Evolutionary conservation across 2,797 vertebrate species (phyloP).

Genomic region (Lagodon rhomboides): DNA sequence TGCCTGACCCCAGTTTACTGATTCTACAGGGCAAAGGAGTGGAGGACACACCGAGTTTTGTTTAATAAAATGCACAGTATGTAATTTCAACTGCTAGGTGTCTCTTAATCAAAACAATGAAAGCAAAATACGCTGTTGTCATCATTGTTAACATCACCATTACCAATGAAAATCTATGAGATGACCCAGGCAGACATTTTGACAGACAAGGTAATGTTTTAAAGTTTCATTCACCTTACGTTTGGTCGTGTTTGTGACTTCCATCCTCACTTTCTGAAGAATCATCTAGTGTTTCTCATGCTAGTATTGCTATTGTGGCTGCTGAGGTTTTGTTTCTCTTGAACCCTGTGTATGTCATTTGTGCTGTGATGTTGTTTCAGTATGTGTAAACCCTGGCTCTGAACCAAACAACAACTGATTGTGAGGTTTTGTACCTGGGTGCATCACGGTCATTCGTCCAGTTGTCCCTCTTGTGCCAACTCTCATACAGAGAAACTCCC

Average conservation of each 20-base stretch:
- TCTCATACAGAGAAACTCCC: conserved; percentile 92
- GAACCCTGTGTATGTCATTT: not conserved
- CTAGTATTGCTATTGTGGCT: not conserved
- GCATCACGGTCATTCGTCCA: conserved; percentile 87
- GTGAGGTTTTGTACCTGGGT: conserved; percentile 84
- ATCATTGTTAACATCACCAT: too few species aligned
- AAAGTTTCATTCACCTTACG: too few species aligned
- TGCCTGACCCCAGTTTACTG: conserved; percentile 96
- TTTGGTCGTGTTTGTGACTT: too few species aligned
- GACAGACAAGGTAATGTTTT: too few species aligned
- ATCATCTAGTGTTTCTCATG: too few species aligned
- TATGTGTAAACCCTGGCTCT: not conserved
- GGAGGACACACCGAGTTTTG: not conserved
- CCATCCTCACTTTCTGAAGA: too few species aligned
- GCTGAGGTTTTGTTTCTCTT: not conserved
- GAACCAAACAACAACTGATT: conserved; percentile 6
- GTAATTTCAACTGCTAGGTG: too few species aligned
- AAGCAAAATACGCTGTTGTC: too few species aligned
- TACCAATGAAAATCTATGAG: too few species aligned
- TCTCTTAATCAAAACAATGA: too few species aligned
- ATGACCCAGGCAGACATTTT: too few species aligned
- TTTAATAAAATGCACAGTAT: too few species aligned
- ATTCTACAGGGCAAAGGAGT: conserved; percentile 83
- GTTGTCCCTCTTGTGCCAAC: conserved; percentile 93
- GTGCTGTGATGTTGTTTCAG: not conserved